These are phyloP conservation scores for Prietella phreatophila DNA, from an alignment of 2,113 vertebrate genomes.

Conservation along the genomic window DNA sequence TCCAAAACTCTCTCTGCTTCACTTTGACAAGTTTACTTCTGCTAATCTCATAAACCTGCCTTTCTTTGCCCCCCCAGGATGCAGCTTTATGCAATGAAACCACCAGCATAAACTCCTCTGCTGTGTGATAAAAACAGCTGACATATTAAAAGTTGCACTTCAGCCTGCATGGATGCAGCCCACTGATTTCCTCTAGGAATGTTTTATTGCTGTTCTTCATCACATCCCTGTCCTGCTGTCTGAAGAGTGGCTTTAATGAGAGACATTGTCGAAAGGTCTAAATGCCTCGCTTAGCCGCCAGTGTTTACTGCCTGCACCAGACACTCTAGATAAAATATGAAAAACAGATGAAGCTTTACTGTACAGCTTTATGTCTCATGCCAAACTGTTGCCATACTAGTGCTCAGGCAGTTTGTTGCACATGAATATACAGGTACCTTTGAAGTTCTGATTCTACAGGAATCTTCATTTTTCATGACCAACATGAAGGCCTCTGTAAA, in stretches of 20 bases:
- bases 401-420: slow-evolving; percentile 23
- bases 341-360: slow-evolving; percentile 34
- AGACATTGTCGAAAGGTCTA: slow-evolving; percentile 63
- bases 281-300: slow-evolving; percentile 60
- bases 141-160: slow-evolving; percentile 69
- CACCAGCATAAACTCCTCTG: slow-evolving; percentile 74
- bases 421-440: slow-evolving; percentile 33
- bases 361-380: slow-evolving; percentile 22
- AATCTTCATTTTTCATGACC: slow-evolving; percentile 44
- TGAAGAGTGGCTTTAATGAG: slow-evolving; percentile 73
- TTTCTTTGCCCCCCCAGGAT: slow-evolving; percentile 55
- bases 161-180: slow-evolving; percentile 56
- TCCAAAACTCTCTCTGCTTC: slow-evolving; percentile 39
- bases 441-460: slow-evolving; percentile 36
- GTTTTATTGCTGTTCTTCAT: slow-evolving; percentile 73
- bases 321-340: slow-evolving; percentile 43
- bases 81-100: slow-evolving; percentile 69
- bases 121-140: slow-evolving; percentile 66
- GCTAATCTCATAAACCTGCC: slow-evolving; percentile 74
- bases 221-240: slow-evolving; percentile 67
- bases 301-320: slow-evolving; percentile 52
- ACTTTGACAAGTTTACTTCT: slow-evolving; percentile 69
- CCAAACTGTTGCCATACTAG: slow-evolving; percentile 26
- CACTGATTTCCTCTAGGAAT: slow-evolving; percentile 73
- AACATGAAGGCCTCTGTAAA: slow-evolving; percentile 45